Evolutionary conservation across 2,797 vertebrate species (phyloP), one percentile per base, ranked within the genome.

Genomic region (Alca torda): DNA sequence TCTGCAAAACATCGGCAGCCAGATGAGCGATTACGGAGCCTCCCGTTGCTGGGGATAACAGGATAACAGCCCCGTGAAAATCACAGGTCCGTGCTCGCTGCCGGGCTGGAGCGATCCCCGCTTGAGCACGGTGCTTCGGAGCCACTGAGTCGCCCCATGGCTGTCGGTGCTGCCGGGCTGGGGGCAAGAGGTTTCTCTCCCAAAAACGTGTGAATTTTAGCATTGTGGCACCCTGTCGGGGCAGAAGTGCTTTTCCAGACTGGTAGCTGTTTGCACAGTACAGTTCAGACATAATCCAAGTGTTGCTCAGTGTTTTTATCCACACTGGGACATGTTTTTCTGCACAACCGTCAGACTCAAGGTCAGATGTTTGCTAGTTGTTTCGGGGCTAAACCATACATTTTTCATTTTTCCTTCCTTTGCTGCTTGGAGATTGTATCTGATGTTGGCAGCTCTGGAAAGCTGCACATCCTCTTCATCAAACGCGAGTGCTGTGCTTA

Each of bases 81-180:
- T 8, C 31, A 0, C 84, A 54, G 79, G n/a, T 39, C 61, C 0
- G 0, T 0, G 20, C 59, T 69, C 0, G 2, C 77, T 63, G 74
- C 45, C 0, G 0, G 57, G 65, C 69, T 70, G 90, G 21, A 59
- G 77, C 0, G 0, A 23, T 14, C 15, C 45, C 53, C 0, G 1
- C 69, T 79, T 1, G 3, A 2, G 16, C 37, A 6, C 0, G 0
- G 18, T 53, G 46, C 4, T 10, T 65, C 0, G 1, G 25, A 41
- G 65, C 13, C 1, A 5, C 48, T 1, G 0, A 3, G 2, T 13
- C 4, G 39, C 28, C 24, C 61, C 0, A 1, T 12, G 19, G 78
- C 51, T 24, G n/a, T 6, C 1, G 5, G 84, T 26, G 53, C 90
- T 85, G 53, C 35, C 0, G 4, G 59, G 72, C 31, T 25, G 89